Evolutionary conservation across 2,113 vertebrate genomes (phyloP).

Genomic region (Notarius quadriscutis): DNA sequence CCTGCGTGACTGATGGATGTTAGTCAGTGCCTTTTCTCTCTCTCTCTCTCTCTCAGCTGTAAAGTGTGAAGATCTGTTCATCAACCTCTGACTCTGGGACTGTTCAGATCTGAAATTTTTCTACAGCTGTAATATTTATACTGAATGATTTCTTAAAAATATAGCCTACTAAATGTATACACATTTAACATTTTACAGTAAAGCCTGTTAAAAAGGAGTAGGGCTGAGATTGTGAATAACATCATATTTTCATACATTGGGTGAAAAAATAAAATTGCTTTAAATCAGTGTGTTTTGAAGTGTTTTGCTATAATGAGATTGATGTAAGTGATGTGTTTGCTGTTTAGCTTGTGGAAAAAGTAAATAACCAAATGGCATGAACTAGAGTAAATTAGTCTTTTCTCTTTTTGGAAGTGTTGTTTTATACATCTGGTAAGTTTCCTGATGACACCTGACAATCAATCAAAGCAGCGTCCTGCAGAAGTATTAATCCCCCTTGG

Average conservation of each 20-base stretch:
- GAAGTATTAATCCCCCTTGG: no score
- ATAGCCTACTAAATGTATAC: not conserved
- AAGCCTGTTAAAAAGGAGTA: not conserved
- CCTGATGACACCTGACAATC: not conserved
- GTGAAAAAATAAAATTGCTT: not conserved
- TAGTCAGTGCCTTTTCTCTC: not conserved
- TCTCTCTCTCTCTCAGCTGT: slow-evolving; percentile 47
- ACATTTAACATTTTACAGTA: not conserved
- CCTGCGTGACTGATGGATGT: slow-evolving; percentile 32
- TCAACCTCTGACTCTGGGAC: slow-evolving; percentile 67
- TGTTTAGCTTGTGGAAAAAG: not conserved
- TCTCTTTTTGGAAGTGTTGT: not conserved
- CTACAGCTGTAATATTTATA: slow-evolving; percentile 53
- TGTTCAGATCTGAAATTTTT: slow-evolving; percentile 68
- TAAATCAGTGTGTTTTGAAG: not conserved
- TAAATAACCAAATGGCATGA: not conserved
- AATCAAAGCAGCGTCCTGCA: no score
- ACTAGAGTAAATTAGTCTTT: not conserved
- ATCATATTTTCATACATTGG: not conserved
- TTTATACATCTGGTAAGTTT: not conserved
- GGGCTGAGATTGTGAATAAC: not conserved
- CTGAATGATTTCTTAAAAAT: not conserved
- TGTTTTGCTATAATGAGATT: not conserved
- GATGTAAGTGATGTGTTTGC: not conserved
- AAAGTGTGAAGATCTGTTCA: slow-evolving; percentile 69